These are phyloP conservation scores for Bathynomus jamesi DNA, from an alignment of 1,140 invertebrate species.

Conservation along the genomic window DNA sequence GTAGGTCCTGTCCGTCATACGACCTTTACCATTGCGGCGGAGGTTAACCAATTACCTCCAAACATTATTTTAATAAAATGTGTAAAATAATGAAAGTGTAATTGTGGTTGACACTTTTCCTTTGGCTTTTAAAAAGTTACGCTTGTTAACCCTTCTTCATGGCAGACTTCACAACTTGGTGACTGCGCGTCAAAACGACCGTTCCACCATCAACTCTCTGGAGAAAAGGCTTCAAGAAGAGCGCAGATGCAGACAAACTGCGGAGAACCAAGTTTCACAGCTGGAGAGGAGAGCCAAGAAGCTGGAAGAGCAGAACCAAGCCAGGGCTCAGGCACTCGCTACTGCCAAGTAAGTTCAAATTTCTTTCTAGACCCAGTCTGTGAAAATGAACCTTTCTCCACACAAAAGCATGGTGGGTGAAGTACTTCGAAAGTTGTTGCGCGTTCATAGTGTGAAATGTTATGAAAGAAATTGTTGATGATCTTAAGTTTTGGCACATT, in stretches of 20 bases:
- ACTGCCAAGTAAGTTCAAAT: constrained; percentile 42
- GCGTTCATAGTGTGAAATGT: too few species aligned
- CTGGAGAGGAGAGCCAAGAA: constrained; percentile 65
- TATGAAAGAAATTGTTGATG: too few species aligned
- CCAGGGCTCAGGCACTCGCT: constrained; percentile 43
- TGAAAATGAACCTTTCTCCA: constrained; percentile 14
- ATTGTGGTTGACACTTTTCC: not conserved
- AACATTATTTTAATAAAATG: too few species aligned
- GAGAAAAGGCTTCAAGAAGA: constrained; percentile 80
- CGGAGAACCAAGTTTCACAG: constrained; percentile 63
- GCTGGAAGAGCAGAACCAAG: constrained; percentile 55
- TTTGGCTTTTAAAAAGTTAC: not conserved
- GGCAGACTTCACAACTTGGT: constrained; percentile 61
- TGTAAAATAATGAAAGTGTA: too few species aligned
- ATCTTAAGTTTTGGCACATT: too few species aligned
- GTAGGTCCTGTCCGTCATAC: too few species aligned
- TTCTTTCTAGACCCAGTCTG: too few species aligned
- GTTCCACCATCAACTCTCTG: constrained; percentile 61
- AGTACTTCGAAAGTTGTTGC: too few species aligned
- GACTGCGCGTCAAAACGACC: constrained; percentile 64
- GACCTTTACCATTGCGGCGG: too few species aligned
- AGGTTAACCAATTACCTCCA: too few species aligned
- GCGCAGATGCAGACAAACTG: constrained; percentile 58
- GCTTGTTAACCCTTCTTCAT: constrained; percentile 19
- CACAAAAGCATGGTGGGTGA: too few species aligned